Percentiles rank a stretch among this genome's conserved stretches.
Evolutionary conservation across 2,797 vertebrate genomes (phyloP).

Genomic region (Phrynocephalus vlangalii): DNA sequence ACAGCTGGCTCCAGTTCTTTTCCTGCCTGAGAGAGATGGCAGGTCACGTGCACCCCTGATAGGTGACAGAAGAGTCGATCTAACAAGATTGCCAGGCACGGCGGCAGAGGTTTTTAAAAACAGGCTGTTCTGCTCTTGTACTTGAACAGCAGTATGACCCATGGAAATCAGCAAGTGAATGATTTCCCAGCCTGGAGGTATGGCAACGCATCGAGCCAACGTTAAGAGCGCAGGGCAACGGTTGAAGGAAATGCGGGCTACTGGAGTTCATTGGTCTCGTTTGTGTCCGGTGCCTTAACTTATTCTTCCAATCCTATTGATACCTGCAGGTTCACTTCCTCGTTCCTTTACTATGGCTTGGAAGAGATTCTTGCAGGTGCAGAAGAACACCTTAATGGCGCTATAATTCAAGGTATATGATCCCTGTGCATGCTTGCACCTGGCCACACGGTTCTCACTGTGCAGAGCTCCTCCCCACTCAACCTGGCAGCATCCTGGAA

Average conservation of each 20-base stretch:
- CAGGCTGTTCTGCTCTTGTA: background rate
- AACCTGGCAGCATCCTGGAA: conserved; percentile 5
- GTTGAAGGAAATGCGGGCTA: background rate
- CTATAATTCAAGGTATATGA: background rate
- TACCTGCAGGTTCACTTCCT: background rate
- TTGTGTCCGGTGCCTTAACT: background rate
- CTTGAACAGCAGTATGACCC: background rate
- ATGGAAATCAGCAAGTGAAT: background rate
- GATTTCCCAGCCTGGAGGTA: background rate
- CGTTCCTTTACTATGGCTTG: background rate
- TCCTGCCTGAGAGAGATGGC: background rate
- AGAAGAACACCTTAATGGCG: background rate
- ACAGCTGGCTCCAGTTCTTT: background rate
- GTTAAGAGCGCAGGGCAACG: background rate
- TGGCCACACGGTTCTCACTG: background rate
- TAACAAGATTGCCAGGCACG: background rate
- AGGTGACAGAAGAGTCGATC: background rate
- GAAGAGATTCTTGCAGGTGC: background rate
- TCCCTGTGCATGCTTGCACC: background rate
- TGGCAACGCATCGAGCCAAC: background rate
- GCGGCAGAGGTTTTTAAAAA: background rate
- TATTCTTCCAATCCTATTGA: background rate
- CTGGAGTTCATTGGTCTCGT: background rate
- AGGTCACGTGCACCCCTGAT: background rate
- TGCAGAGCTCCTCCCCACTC: background rate